phyloP scores from a whole-genome alignment of 2,113 vertebrate genomes.

The Podarcis muralis region DNA sequence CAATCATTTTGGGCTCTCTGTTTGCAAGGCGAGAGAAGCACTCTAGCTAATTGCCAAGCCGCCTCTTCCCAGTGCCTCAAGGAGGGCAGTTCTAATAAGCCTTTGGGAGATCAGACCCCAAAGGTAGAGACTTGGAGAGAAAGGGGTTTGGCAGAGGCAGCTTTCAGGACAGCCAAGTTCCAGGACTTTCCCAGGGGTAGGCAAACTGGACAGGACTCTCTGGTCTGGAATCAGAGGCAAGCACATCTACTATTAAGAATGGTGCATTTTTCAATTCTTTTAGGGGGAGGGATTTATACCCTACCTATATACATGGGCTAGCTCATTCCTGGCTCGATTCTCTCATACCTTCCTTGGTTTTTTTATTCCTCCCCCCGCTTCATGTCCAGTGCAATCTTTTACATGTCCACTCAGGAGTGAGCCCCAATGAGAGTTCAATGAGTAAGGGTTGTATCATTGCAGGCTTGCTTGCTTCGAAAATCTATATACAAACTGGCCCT shows the following conservation, averaged over 20 bases:
- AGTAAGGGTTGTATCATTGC: too few species aligned
- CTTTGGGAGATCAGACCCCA: slow-evolving; percentile 64
- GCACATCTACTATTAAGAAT: background rate
- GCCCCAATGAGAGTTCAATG: background rate
- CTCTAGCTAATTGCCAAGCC: slow-evolving; percentile 82
- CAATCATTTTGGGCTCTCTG: slow-evolving; percentile 86
- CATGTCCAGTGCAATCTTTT: background rate
- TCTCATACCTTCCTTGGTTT: background rate
- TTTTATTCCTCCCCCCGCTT: background rate
- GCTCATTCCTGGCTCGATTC: background rate
- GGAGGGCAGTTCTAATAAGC: slow-evolving; percentile 66
- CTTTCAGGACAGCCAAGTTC: background rate
- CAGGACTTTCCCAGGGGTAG: background rate
- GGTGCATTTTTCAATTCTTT: background rate
- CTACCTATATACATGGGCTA: background rate
- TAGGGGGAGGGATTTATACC: background rate
- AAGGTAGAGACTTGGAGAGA: slow-evolving; percentile 55
- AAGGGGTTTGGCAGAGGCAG: slow-evolving; percentile 28
- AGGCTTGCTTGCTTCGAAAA: too few species aligned
- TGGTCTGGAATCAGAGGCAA: background rate
- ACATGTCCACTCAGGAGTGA: background rate
- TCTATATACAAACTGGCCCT: too few species aligned
- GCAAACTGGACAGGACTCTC: background rate
- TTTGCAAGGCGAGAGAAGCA: slow-evolving; percentile 75
- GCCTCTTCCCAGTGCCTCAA: slow-evolving; percentile 73